Base-by-base conservation (phyloP, 1,140 invertebrate genomes). In the Phymastichus coffea region DNA sequence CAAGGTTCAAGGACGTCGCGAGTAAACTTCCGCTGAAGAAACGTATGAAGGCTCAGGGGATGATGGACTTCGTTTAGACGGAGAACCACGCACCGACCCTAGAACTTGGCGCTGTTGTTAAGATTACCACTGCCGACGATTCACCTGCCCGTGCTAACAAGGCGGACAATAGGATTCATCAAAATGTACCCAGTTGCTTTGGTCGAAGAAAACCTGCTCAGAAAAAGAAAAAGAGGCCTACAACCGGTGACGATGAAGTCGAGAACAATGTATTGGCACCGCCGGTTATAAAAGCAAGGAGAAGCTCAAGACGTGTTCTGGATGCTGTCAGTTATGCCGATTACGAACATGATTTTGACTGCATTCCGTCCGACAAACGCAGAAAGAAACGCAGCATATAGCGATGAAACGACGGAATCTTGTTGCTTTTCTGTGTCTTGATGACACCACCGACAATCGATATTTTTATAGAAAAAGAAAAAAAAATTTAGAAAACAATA, bases 1-100 rank as follows among this genome's bases (percentile, higher is more conserved):
- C n/a, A 2, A 49, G 44, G 8, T 55, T 61, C 17, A 69, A 63
- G 9, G 55, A 64, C 12, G 35, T 67, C 2, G 66, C 69, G 14
- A 73, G 65, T 20, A 77, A 72, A 28, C 49, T 78, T 28, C 78
- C 78, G 2, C 48, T 78, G 12, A 80, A 80, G 26, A 80, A 79
- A 38, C 65, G 78, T 35, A 52, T 75, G 9, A 79, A 75, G n/a
- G 71, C 70, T 4, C 69, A 70, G 15, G 63, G 68, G 8, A 69
- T 70, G 57, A 64, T 67, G 58, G 43, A 58, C 1, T 73, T 63
- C 25, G n/a, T n/a, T n/a, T n/a, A n/a, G n/a, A n/a, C n/a, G n/a
- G 38, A 63, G 40, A 54, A 58, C 10, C 48, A n/a, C n/a, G n/a
- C 46, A 2, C 35, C 44, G 7, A 3, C 47, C 19, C 14, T 43